These are phyloP conservation scores for Drosophila neonasuta DNA, from an alignment of 2,888 invertebrate genomes.

Conservation along the genomic window DNA sequence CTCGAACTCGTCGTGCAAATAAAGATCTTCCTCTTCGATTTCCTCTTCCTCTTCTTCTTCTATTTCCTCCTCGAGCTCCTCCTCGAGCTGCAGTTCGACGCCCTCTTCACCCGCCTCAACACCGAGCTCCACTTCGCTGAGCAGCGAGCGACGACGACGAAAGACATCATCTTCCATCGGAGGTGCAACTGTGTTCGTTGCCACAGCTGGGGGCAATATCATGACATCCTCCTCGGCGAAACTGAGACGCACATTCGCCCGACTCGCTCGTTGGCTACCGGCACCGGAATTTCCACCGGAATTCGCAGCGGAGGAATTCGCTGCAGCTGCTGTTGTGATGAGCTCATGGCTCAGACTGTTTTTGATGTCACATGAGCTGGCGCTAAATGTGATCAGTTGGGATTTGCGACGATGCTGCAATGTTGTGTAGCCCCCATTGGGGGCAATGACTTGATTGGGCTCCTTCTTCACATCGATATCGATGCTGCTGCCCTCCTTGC, in stretches of 20 bases:
- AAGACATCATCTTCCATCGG: constrained; percentile 72
- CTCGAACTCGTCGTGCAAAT: constrained; percentile 80
- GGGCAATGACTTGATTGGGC: constrained; percentile 35
- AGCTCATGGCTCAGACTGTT: constrained; percentile 81
- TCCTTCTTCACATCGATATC: constrained; percentile 56
- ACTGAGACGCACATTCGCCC: constrained; percentile 70
- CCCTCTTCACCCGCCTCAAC: constrained; percentile 61
- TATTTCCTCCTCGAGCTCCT: constrained; percentile 69
- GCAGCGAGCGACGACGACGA: constrained; percentile 73
- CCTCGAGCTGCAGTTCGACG: constrained; percentile 38
- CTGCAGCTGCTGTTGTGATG: constrained; percentile 17
- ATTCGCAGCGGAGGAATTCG: constrained; percentile 4
- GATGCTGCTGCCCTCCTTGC: constrained; percentile 78
- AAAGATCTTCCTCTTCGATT: constrained; percentile 69
- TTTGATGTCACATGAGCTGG: constrained; percentile 81
- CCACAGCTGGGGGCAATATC: constrained; percentile 43
- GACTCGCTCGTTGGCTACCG: constrained; percentile 55
- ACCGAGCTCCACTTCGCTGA: constrained; percentile 72
- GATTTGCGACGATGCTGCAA: constrained; percentile 80
- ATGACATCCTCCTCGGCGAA: constrained; percentile 80
- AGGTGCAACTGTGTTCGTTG: constrained; percentile 3
- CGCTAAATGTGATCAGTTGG: constrained; percentile 81
- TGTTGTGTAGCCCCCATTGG: constrained; percentile 72
- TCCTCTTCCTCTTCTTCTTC: constrained; percentile 49
- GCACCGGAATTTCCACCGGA: constrained; percentile 15